Evolutionary conservation across 2,797 vertebrate genomes (phyloP), one percentile per base, ranked within the genome.

Genomic region (Cossypha polioptera): DNA sequence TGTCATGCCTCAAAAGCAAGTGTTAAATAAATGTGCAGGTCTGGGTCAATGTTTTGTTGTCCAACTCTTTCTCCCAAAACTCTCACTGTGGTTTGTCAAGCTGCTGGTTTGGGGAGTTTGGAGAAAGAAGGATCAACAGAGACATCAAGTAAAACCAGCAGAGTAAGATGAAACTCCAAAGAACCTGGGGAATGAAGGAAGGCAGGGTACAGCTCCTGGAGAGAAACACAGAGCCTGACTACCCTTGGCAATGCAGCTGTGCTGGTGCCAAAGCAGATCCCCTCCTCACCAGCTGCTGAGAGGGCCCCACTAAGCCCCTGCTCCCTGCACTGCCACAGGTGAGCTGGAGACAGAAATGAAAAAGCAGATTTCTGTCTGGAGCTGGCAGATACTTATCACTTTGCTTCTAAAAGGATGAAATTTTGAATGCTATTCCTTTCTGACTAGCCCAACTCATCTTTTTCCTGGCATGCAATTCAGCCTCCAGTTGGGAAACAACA

Each of bases 1-100:
- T 95, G 65, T 74, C 69, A n/a, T 77, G 62, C 35, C 67, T 72
- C 57, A 33, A 47, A 86, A 97, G 45, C 65, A 75, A 86, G 45
- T 4, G 9, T 76, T 90, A 74, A 89, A 90, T 74, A 94, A 93
- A 88, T 80, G 81, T 21, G 40, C 33, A 45, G 24, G 42, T 62
- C 55, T 22, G 5, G 69, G 57, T 92, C 74, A 91, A 12, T 20
- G 63, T 91, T 88, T 77, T 88, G n/a, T 68, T 91, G 79, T 38
- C 58, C 4, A 4, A 40, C 42, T 88, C 19, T 42, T 26, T 62
- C 69, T 77, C 59, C 8, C n/a, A 33, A 65, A 86, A 65, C 68
- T 75, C 69, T 63, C 25, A 10, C 40, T 74, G 50, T 0, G 1
- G 48, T 69, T 72, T 69, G 33, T 59, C 25, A 43, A 67, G 71